A percentile compares a stretch with the other conserved stretches of the same genome.
phyloP scores from a whole-genome alignment of 2,113 vertebrate genomes.

The Seriola aureovittata region DNA sequence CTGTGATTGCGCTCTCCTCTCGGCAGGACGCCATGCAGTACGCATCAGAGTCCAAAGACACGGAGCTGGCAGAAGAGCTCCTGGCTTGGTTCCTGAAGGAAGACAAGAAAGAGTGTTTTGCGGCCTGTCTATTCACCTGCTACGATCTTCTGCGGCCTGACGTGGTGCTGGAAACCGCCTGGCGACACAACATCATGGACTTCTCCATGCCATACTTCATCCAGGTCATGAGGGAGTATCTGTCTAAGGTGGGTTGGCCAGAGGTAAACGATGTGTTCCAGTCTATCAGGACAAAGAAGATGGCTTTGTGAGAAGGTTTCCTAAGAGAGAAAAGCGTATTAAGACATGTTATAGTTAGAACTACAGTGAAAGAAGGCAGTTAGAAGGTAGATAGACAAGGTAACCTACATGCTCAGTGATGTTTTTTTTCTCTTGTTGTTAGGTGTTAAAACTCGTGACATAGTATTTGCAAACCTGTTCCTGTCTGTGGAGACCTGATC shows the following conservation, averaged over 20 bases:
- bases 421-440: neutral
- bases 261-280: slow-evolving; percentile 3
- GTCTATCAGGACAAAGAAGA: neutral
- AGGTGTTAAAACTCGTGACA: slow-evolving; percentile 11
- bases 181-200: slow-evolving; percentile 99
- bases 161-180: slow-evolving; percentile 97
- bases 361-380: slow-evolving; percentile 4
- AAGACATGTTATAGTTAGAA: neutral
- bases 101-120: slow-evolving; percentile 98
- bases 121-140: slow-evolving; percentile 98
- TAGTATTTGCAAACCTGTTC: slow-evolving; percentile 45
- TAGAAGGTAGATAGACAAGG: neutral
- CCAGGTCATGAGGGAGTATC: slow-evolving; percentile 99
- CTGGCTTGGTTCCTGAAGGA: slow-evolving; percentile 98
- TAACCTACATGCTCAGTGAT: neutral
- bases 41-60: slow-evolving; percentile 98
- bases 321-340: neutral
- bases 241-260: slow-evolving; percentile 92
- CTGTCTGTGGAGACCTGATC: neutral
- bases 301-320: neutral
- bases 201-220: slow-evolving; percentile 99
- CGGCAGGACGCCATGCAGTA: slow-evolving; percentile 98
- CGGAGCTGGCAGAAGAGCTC: slow-evolving; percentile 95
- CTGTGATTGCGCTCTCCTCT: neutral
- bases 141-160: slow-evolving; percentile 97